Evolutionary conservation across 2,888 invertebrate genomes (phyloP).

Genomic region (Pseudococcus viburni): DNA sequence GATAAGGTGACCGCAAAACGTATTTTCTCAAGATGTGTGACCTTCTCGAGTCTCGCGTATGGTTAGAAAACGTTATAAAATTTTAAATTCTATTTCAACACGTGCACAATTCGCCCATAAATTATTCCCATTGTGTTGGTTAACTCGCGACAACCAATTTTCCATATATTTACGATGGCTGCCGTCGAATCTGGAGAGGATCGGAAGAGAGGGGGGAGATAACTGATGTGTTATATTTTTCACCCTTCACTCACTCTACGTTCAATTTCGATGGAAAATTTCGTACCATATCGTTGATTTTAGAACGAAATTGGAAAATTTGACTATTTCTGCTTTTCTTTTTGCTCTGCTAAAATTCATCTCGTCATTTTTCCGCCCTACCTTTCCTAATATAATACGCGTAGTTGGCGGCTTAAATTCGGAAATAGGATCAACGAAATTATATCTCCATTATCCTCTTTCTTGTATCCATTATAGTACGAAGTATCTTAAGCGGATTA

Average conservation of each 20-base stretch:
- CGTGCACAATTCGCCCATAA: slow-evolving; percentile 6
- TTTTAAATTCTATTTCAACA: background rate
- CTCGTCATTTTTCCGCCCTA: background rate
- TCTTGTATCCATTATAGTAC: slow-evolving; percentile 64
- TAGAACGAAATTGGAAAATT: background rate
- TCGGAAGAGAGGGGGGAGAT: too few relatives aligned
- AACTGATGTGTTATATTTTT: background rate
- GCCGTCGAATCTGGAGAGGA: too few relatives aligned
- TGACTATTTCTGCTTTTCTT: background rate
- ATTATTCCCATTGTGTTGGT: background rate
- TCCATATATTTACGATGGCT: background rate
- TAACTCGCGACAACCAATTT: slow-evolving; percentile 10
- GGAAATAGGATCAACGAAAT: slow-evolving; percentile 65
- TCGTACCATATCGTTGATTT: background rate
- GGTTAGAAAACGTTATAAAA: background rate
- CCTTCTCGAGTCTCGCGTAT: background rate
- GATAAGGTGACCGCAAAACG: background rate
- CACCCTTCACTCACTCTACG: background rate
- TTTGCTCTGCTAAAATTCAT: background rate
- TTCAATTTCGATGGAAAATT: slow-evolving; percentile 1
- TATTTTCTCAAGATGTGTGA: background rate
- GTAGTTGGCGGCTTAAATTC: slow-evolving; percentile 55
- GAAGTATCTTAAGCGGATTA: slow-evolving; percentile 65
- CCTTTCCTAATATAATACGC: background rate
- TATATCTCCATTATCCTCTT: slow-evolving; percentile 65